Conservation (phyloP, 2,888 invertebrate genomes). For the Sphecodes monilicornis region DNA sequence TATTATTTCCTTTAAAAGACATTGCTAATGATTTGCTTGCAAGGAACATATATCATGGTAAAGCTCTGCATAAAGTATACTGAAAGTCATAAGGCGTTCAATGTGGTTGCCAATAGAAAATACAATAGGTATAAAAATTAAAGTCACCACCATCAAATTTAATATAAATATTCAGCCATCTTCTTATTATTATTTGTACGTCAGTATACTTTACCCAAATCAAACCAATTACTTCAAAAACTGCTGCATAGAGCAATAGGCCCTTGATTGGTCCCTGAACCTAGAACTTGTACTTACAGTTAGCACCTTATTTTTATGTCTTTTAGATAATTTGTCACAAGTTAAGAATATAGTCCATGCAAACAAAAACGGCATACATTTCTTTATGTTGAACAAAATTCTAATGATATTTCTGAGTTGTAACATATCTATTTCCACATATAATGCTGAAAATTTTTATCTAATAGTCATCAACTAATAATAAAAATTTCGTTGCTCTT, state of each 20-base stretch:
- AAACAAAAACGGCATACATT: constrained; percentile 2
- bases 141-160: background rate
- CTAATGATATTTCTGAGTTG: background rate
- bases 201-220: constrained; percentile 66
- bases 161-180: constrained; percentile 17
- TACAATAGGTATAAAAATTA: constrained; percentile 33
- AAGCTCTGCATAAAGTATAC: constrained; percentile 64
- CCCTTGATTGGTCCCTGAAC: constrained; percentile 78
- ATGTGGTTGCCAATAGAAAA: constrained; percentile 29
- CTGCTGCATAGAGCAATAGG: constrained; percentile 67
- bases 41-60: constrained; percentile 67
- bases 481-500: background rate
- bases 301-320: constrained; percentile 63
- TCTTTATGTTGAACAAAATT: background rate
- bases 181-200: constrained; percentile 35
- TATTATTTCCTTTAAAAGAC: constrained; percentile 52
- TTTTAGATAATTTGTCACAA: constrained; percentile 47
- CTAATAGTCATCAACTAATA: background rate
- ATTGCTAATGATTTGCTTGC: constrained; percentile 62
- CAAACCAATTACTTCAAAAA: constrained; percentile 61
- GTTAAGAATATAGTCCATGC: constrained; percentile 52
- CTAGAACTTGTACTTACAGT: constrained; percentile 70
- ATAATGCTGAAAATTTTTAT: background rate
- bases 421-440: background rate
- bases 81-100: constrained; percentile 41